Base-by-base conservation (phyloP, 2,113 vertebrate species). In the Microtus ochrogaster region DNA sequence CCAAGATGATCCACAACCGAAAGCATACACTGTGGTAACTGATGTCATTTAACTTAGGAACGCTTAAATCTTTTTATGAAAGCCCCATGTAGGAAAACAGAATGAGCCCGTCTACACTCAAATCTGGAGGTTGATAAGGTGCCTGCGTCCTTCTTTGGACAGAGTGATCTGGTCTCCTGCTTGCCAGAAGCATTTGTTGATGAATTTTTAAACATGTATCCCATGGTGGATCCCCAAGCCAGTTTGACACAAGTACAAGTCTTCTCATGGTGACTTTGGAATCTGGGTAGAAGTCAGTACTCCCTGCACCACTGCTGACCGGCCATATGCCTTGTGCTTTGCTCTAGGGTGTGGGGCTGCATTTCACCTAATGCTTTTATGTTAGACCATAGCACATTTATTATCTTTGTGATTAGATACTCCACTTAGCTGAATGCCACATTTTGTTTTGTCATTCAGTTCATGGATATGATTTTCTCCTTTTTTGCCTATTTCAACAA, bases 401-500 rank as follows among this genome's bases (percentile, higher is more conserved):
- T 89, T 81, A 39, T 47, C 92, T 94, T 90, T 93, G 73, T 90
- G 73, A 17, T 41, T 89, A 95, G 88, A 87, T 77, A 78, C 39
- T 52, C 7, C 76, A 81, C 90, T 95, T 7, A 92, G 79, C 14
- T 92, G 89, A 96, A 52, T 30, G 68, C 28, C 44, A 82, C 41
- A n/a, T 93, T 95, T 96, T 81, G 49, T 58, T 89, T 89, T 85
- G 44, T 58, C 30, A 22, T n/a, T 79, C 33, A 72, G 41, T 77
- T 88, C 65, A 49, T 36, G 33, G 28, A 72, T 4, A 63, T 49
- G 52, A 22, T 72, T 91, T 95, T 79, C 16, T 26, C 28, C 33
- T 93, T 94, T 92, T 92, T 44, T 30, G 55, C 5, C 39, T 89
- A 7, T 82, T 79, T 68, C 90, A 91, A 87, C 74, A 96, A 94